Conservation (phyloP, 1,140 invertebrate species). For the Odontomachus brunneus region DNA sequence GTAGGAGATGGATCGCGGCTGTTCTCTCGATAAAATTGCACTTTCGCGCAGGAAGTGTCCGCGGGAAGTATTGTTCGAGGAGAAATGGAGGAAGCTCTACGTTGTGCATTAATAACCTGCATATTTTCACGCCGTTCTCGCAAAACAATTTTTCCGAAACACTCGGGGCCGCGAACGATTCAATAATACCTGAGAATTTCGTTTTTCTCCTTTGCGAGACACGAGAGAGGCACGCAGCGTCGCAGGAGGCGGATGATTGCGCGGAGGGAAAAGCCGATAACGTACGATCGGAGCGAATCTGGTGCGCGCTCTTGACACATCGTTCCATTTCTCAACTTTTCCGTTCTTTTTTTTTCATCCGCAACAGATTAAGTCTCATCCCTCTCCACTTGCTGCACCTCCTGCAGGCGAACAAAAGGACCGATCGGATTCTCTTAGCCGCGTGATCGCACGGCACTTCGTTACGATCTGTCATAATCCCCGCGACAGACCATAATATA, state of each 20-base stretch:
- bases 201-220: too few species aligned
- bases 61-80: background rate
- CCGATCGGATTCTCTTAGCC: slow-evolving; percentile 31
- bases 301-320: too few species aligned
- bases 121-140: background rate
- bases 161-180: too few species aligned
- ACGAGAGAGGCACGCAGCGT: too few species aligned
- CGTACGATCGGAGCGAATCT: too few species aligned
- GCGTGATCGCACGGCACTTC: slow-evolving; percentile 2
- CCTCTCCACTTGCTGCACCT: background rate
- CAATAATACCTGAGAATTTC: too few species aligned
- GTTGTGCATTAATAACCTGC: slow-evolving; percentile 2
- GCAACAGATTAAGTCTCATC: background rate
- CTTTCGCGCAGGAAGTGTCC: slow-evolving; percentile 21
- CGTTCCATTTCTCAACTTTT: too few species aligned
- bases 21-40: slow-evolving; percentile 8
- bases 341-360: too few species aligned
- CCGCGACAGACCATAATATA: background rate
- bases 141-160: background rate
- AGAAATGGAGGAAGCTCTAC: background rate
- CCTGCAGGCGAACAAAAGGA: background rate
- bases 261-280: too few species aligned
- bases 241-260: too few species aligned
- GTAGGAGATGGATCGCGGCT: slow-evolving; percentile 16
- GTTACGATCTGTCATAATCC: slow-evolving; percentile 40